Conservation (phyloP, 2,797 vertebrate species). For the Luscinia luscinia region DNA sequence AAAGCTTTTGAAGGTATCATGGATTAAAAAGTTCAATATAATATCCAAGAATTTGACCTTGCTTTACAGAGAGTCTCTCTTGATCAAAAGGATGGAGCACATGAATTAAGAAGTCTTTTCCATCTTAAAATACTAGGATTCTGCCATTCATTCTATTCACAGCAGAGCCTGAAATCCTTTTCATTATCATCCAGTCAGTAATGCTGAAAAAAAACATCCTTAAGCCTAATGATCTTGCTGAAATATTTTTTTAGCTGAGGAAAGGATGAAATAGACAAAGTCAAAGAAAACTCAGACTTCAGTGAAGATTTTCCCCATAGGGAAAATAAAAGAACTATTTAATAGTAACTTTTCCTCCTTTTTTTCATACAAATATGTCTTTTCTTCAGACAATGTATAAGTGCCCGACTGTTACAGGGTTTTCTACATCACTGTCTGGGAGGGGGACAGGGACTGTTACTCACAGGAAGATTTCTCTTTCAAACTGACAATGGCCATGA, state of each 20-base stretch:
- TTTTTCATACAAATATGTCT: not conserved
- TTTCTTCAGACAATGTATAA: not conserved
- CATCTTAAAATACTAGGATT: not conserved
- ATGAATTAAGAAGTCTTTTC: conserved; percentile 39
- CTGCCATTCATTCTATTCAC: conserved; percentile 13
- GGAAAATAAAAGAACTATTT: not conserved
- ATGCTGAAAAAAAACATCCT: not conserved
- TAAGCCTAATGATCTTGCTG: conserved; percentile 22
- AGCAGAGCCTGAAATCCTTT: conserved; percentile 29
- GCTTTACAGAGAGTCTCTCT: not conserved
- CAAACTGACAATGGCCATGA: not conserved
- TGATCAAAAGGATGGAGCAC: conserved; percentile 22
- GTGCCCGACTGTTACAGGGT: not conserved
- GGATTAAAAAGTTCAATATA: not conserved
- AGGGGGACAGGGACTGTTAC: not conserved
- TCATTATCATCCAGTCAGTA: conserved; percentile 21
- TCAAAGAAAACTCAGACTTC: not conserved
- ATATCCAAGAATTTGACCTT: not conserved
- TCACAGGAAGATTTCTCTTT: not conserved
- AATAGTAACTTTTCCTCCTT: not conserved
- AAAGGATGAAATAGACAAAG: conserved; percentile 10
- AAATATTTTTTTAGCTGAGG: conserved; percentile 19
- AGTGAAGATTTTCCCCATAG: not conserved
- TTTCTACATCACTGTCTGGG: not conserved
- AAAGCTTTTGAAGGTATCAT: not conserved